Base-by-base conservation (phyloP, 2,113 vertebrate species). In the Microcebus jonahi region DNA sequence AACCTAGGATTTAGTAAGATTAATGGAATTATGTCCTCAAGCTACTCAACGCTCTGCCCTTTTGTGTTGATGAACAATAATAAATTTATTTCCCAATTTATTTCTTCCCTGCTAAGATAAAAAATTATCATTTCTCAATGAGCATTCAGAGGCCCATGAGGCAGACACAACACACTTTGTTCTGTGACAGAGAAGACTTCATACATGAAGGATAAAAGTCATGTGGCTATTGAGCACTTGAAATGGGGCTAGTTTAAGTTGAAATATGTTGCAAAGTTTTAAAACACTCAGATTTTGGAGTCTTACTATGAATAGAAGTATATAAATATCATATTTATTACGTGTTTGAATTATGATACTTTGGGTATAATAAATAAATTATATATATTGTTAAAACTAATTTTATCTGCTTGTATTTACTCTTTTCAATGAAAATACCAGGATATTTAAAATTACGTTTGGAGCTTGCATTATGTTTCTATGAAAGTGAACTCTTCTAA, bases 1-100 rank as follows among this genome's bases (percentile, higher is more conserved):
- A 31, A 27, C 10, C 15, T 8, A 39, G 29, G 5, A 23, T 2
- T 92, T 12, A 34, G 23, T 1, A 34, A 12, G 3, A 76, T 65
- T 31, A 25, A 1, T 85, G 68, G 42, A 39, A 18, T 36, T 31
- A 25, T 85, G 50, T 85, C 42, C 7, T 39, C 70, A 39, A 65
- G 25, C 15, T 85, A 92, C 45, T 70, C 81, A 76, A 53, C 57
- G 4, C n/a, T 76, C 25, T 92, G 42, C 12, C 70, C 70, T 18
- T 92, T 36, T 65, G 36, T 92, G n/a, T n/a, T 84, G 18, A 65
- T 65, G n/a, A 92, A 42, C n/a, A 84, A 84, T 53, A 85, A 85
- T 50, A 85, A 76, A 92, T 55, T 53, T 65, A 29, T 85, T 29
- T 63, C 55, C 67, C 48, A 53, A 50, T 15, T 36, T 36, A 84